Percentiles rank a stretch among this genome's conserved stretches.
Conservation (phyloP, 2,113 vertebrate genomes). For the Chrysemys picta region DNA sequence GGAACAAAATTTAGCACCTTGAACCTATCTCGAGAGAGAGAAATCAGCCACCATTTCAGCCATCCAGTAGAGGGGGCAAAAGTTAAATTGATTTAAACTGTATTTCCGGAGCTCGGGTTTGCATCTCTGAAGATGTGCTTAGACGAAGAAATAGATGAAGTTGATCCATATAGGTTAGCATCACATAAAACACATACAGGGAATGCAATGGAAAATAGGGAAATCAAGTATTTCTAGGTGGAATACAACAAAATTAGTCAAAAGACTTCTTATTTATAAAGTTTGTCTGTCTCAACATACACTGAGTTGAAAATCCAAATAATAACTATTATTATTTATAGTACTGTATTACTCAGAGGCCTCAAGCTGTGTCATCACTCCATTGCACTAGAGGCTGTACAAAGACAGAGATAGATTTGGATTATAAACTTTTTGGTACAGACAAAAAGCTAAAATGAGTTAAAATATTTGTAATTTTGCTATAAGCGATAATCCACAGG, state of each 20-base stretch:
- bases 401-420: not conserved
- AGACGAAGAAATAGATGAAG: not conserved
- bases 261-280: not conserved
- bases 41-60: not conserved
- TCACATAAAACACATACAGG: not conserved
- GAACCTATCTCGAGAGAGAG: not conserved
- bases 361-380: not conserved
- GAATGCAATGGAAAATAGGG: not conserved
- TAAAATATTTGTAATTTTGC: not conserved
- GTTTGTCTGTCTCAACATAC: not conserved
- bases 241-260: not conserved
- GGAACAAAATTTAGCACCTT: not conserved
- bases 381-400: rapidly evolving
- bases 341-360: not conserved
- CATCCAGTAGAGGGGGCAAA: constrained; percentile 6
- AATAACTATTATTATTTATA: not conserved
- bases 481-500: not conserved
- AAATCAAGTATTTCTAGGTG: not conserved
- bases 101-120: not conserved
- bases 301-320: not conserved
- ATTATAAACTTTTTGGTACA: not conserved
- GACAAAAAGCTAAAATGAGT: not conserved
- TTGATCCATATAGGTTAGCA: not conserved
- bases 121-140: not conserved
- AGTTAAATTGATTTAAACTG: not conserved